Percentiles rank a stretch among this genome's conserved stretches.
Conservation (phyloP, 2,888 invertebrate genomes). For the Pristionchus exspectatus region DNA sequence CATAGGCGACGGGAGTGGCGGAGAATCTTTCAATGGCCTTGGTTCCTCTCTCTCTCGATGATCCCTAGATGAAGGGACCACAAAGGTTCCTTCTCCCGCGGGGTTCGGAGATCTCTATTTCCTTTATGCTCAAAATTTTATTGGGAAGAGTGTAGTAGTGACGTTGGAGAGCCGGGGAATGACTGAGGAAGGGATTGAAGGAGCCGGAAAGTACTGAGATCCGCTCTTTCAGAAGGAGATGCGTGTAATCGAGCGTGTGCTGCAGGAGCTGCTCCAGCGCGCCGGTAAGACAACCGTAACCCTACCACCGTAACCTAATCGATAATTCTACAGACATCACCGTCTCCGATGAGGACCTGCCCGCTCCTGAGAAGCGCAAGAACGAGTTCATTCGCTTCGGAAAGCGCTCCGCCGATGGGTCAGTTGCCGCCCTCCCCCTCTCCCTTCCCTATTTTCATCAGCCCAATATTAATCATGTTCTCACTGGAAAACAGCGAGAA, state of each 20-base stretch:
- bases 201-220: neutral
- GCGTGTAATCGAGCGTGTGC: constrained; percentile 63
- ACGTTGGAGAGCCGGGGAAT: neutral
- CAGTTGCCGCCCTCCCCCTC: neutral
- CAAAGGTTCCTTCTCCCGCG: neutral
- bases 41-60: neutral
- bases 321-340: constrained; percentile 51
- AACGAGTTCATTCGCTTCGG: constrained; percentile 58
- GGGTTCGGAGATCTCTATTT: neutral
- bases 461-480: constrained; percentile 33
- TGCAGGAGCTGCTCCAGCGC: constrained; percentile 69
- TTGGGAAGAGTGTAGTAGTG: neutral
- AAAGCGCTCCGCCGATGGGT: constrained; percentile 55
- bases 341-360: constrained; percentile 19
- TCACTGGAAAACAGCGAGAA: neutral
- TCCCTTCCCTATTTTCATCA: neutral
- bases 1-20: neutral
- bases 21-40: neutral
- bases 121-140: neutral
- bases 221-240: constrained; percentile 63
- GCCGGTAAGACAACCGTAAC: constrained; percentile 57
- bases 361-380: constrained; percentile 53
- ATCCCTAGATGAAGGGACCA: neutral
- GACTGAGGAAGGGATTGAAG: too few relatives aligned
- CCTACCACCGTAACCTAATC: neutral